Base-by-base conservation (phyloP, 2,113 vertebrate genomes). In the Xiphorhynchus elegans region DNA sequence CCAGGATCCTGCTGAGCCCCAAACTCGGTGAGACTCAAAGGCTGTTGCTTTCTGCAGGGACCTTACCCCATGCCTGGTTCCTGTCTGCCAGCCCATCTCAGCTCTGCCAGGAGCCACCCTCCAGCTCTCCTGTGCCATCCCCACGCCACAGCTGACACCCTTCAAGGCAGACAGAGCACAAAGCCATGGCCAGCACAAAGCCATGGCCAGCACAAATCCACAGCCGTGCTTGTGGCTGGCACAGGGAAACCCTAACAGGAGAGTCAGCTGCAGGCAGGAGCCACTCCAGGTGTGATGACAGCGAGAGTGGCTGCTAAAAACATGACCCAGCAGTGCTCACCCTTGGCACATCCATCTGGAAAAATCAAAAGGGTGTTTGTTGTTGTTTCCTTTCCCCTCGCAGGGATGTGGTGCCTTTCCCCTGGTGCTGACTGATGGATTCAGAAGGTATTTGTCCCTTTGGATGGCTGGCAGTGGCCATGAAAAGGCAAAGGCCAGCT, bases 21-120 rank as follows among this genome's bases (percentile, higher is more conserved):
- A 86, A 0, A 47, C 6, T 12, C 6, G 0, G 9, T 35, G 69
- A 78, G n/a, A 40, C 18, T 14, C 0, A 1, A n/a, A 46, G 18
- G 31, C 70, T 49, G 83, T n/a, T 79, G 50, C 76, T 73, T 73
- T 80, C 81, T 74, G n/a, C 31, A 8, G 82, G 66, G 60, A n/a
- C 58, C 60, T 42, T 9, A 20, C 18, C 19, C 64, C 17, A 2
- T 24, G 67, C 62, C 1, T 44, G 52, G 46, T 50, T 77, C 52
- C 52, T 60, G 69, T 50, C 63, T 33, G 17, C 80, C 56, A 29
- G 79, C 52, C 58, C 64, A 28, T 40, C 58, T 29, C 3, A 0
- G 37, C 74, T 39, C 62, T 26, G 55, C 19, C 11, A 20, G 53
- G 11, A 56, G 53, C 20, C 3, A 19, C 29, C 49, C 42, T 40